Evolutionary conservation across 2,113 vertebrate genomes (phyloP).

Genomic region (Quiscalus mexicanus): DNA sequence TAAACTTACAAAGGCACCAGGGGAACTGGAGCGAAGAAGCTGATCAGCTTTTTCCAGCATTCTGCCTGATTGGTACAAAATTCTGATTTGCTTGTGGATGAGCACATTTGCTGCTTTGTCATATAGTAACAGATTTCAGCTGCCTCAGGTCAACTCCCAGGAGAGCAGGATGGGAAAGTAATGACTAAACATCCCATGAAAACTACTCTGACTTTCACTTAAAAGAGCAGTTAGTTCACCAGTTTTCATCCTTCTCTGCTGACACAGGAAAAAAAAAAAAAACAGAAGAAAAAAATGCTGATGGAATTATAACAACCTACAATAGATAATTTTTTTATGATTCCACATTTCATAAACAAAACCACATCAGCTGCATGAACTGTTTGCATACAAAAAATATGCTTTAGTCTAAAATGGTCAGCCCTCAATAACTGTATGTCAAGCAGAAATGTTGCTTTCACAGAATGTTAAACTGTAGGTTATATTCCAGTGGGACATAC

Average conservation of each 20-base stretch:
- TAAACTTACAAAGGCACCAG: background rate
- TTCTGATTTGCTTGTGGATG: background rate
- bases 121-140: background rate
- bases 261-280: background rate
- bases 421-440: background rate
- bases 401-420: background rate
- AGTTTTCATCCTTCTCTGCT: background rate
- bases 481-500: background rate
- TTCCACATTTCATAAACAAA: background rate
- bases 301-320: background rate
- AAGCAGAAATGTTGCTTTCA: background rate
- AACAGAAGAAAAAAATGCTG: background rate
- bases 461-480: background rate
- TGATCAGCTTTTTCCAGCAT: background rate
- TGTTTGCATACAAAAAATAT: background rate
- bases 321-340: background rate
- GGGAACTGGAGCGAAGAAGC: fast-evolving
- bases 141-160: background rate
- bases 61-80: background rate
- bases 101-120: background rate
- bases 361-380: background rate
- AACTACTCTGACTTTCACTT: background rate
- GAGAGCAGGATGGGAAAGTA: background rate
- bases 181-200: background rate
- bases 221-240: background rate